These are phyloP conservation scores for Hemiscyllium ocellatum DNA, from an alignment of 2,113 vertebrate genomes.

Conservation along the genomic window DNA sequence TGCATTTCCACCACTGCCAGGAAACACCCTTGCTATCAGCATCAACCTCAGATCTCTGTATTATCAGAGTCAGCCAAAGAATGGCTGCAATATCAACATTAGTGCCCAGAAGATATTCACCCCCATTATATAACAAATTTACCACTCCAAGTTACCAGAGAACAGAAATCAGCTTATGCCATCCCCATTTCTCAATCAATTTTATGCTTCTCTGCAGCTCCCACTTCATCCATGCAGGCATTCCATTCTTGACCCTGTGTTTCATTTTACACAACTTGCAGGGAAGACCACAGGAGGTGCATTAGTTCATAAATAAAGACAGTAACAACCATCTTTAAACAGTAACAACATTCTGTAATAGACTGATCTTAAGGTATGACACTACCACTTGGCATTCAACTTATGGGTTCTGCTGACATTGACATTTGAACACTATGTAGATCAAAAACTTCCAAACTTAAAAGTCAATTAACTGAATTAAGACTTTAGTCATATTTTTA, in stretches of 20 bases:
- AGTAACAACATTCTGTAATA: not conserved
- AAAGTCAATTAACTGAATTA: constrained; percentile 28
- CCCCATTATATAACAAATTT: not conserved
- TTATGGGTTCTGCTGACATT: not conserved
- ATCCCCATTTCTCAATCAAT: not conserved
- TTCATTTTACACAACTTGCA: not conserved
- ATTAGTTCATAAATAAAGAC: not conserved
- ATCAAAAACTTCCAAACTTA: not conserved
- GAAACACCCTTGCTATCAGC: not conserved
- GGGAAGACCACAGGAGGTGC: not conserved
- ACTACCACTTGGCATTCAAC: not conserved
- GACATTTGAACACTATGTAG: not conserved
- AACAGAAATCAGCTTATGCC: not conserved
- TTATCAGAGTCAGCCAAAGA: not conserved
- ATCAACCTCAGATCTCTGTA: not conserved
- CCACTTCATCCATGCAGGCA: not conserved
- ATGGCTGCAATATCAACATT: no score
- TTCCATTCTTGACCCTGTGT: not conserved
- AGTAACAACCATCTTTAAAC: no score
- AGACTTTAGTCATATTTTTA: not conserved
- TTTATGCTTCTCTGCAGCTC: not conserved
- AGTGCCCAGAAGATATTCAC: not conserved
- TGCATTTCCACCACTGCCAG: no score
- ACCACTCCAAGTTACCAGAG: not conserved
- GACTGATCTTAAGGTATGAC: not conserved